Evolutionary conservation across 2,113 vertebrate species (phyloP), one percentile per base, ranked within the genome.

Genomic region (Galbula dea): DNA sequence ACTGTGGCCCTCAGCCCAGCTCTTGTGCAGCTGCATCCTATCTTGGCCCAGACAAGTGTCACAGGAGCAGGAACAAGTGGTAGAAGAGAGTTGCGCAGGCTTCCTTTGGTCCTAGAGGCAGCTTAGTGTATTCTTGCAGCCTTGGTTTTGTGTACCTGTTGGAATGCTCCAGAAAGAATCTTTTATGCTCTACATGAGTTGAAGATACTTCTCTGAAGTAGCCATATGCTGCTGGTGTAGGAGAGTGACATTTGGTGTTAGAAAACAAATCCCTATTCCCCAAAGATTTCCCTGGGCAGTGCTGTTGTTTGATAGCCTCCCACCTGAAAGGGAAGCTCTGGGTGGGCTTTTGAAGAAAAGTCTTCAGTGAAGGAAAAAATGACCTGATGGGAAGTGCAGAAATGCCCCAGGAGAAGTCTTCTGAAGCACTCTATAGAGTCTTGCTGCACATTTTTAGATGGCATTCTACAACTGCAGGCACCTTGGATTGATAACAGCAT

Each of bases 61-160:
- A 7, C 3, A 4, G 30, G 55, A 62, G 19, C 11, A 27, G 48
- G 26, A 57, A 9, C 15, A 19, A 24, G 27, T 0, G 0, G 22
- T 16, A 65, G 37, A 41, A 55, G 62, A 18, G 39, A n/a, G 46
- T 9, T 61, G 51, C 34, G 15, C 32, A 26, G 9, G 11, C 16
- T 67, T 63, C 26, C 15, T 72, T 30, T 1, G 1, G 11, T 27
- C 0, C 0, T 7, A 24, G 66, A 22, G 41, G 29, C 52, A 51
- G 65, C 15, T 43, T 37, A 67, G 32, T 18, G 5, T 37, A 11
- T 36, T 51, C 43, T 18, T 77, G 26, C 39, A 36, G 5, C 41
- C 32, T 37, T 0, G 3, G 17, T 55, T 68, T 58, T 65, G 19
- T 43, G n/a, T 48, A 10, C 19, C 59, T 10, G 15, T 9, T 63